Conservation (phyloP, 2,797 vertebrate genomes). For the Hafferia zeledoni region DNA sequence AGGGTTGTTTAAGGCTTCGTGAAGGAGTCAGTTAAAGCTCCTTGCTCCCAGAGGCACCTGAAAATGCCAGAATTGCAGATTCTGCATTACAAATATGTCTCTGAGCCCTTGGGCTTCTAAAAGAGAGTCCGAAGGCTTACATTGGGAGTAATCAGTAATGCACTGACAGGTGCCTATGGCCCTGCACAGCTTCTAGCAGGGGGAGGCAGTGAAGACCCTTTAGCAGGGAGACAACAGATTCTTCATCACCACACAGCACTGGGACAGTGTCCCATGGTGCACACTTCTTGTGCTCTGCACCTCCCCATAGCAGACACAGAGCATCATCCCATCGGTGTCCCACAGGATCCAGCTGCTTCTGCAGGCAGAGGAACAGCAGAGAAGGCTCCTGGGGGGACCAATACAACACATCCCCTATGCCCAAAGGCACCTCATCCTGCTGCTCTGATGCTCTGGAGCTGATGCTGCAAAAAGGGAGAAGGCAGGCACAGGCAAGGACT, state of each 20-base stretch:
- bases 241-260: neutral
- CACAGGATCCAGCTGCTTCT: rapidly evolving
- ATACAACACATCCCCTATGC: neutral
- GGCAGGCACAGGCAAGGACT: neutral
- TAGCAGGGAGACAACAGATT: neutral
- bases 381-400: neutral
- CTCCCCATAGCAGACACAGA: rapidly evolving
- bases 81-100: neutral
- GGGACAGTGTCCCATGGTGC: neutral
- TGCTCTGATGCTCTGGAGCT: neutral
- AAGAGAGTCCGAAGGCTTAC: neutral
- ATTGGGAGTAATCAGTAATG: neutral
- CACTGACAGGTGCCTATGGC: neutral
- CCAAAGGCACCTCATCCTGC: neutral
- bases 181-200: neutral
- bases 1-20: neutral
- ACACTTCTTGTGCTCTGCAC: neutral
- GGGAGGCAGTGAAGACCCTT: neutral
- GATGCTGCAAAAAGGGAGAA: neutral
- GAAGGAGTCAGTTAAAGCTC: neutral
- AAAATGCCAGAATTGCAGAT: neutral
- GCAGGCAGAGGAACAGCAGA: neutral
- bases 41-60: neutral
- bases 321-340: neutral
- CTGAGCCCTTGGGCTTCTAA: neutral